Conservation (phyloP, 2,797 vertebrate species). For the Novumbra hubbsi region DNA sequence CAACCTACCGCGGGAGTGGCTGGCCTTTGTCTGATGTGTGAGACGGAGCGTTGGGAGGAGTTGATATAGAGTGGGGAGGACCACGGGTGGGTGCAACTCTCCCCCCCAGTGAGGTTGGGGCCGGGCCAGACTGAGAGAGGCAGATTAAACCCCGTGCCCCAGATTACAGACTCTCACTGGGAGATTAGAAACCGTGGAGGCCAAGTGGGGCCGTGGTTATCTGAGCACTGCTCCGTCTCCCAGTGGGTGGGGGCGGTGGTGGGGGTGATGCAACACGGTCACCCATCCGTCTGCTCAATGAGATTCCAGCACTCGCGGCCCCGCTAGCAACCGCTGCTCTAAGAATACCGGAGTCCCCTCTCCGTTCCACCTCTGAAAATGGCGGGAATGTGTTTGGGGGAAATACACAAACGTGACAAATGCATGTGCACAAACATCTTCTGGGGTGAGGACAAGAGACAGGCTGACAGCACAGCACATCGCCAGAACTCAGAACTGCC, state of each 20-base stretch:
- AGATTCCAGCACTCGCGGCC: conserved; percentile 52
- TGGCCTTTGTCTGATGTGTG: conserved; percentile 23
- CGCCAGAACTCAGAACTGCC: conserved; percentile 1
- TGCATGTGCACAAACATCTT: conserved; percentile 1
- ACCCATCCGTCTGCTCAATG: conserved; percentile 52
- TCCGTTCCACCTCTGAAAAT: neutral
- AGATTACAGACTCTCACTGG: conserved; percentile 61
- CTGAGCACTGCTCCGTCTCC: conserved; percentile 46
- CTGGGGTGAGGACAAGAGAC: neutral
- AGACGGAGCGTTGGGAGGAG: conserved; percentile 4
- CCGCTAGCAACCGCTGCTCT: conserved; percentile 48
- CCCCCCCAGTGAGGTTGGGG: conserved; percentile 26
- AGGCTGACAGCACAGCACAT: neutral
- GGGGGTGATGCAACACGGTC: conserved; percentile 51
- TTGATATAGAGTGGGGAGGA: conserved; percentile 7
- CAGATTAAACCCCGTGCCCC: conserved; percentile 64
- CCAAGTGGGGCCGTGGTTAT: conserved; percentile 59
- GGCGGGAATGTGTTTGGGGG: neutral
- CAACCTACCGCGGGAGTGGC: neutral
- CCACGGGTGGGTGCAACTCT: neutral
- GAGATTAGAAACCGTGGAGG: conserved; percentile 41
- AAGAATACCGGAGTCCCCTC: conserved; percentile 44
- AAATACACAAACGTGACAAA: neutral
- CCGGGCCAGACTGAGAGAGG: conserved; percentile 45
- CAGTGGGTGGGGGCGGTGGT: conserved; percentile 8